Evolutionary conservation across 2,797 vertebrate genomes (phyloP).

Genomic region (Sorex maritimensis): DNA sequence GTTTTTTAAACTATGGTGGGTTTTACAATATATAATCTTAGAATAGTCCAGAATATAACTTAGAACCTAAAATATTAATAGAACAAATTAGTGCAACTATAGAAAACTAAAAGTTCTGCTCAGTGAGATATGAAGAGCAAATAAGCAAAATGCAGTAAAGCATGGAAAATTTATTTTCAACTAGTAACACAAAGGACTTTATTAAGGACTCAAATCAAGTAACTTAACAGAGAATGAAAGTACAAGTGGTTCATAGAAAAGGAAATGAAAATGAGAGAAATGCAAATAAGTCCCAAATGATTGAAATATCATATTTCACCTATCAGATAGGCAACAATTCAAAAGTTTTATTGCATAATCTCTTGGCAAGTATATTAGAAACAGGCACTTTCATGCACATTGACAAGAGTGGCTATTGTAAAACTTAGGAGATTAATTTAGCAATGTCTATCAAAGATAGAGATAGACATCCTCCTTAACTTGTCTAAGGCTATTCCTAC

Average conservation of each 20-base stretch:
- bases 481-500: conserved; percentile 25
- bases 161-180: conserved; percentile 47
- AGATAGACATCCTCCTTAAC: not conserved
- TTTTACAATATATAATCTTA: too few species aligned
- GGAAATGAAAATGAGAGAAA: conserved; percentile 66
- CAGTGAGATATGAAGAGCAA: conserved; percentile 12
- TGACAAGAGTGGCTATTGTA: not conserved
- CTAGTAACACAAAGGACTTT: not conserved
- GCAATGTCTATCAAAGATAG: conserved; percentile 19
- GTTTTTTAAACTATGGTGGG: too few species aligned
- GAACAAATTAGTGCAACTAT: not conserved
- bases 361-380: not conserved
- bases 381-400: not conserved
- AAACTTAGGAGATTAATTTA: conserved; percentile 27
- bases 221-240: conserved; percentile 30
- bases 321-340: conserved; percentile 53
- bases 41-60: not conserved
- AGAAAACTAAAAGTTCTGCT: conserved; percentile 62
- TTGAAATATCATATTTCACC: conserved; percentile 65
- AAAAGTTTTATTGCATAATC: conserved; percentile 32
- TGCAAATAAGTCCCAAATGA: conserved; percentile 36
- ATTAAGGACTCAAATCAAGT: conserved; percentile 49
- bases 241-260: conserved; percentile 69
- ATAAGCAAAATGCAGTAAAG: not conserved
- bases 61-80: not conserved